Conservation (phyloP, 1,140 invertebrate species). For the Megalonaias nervosa region DNA sequence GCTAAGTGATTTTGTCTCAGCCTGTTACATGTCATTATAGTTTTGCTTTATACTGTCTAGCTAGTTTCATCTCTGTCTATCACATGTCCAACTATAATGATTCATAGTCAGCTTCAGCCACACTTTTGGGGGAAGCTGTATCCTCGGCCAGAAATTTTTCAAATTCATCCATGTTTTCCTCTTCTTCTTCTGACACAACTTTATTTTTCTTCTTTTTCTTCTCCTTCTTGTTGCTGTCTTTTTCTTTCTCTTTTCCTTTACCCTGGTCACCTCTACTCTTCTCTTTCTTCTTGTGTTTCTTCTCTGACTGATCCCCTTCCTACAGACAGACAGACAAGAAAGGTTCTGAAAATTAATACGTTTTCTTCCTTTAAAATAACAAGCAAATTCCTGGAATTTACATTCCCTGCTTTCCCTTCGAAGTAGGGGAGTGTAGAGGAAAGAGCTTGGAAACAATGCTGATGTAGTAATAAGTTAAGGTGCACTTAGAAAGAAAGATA, state of each 20-base stretch:
- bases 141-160: conserved; percentile 77
- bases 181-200: conserved; percentile 69
- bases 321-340: conserved; percentile 55
- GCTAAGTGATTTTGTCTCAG: too few species aligned
- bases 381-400: conserved; percentile 3
- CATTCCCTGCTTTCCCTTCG: background rate
- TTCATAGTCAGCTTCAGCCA: conserved; percentile 47
- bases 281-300: conserved; percentile 69
- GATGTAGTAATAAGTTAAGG: too few species aligned
- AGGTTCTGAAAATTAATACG: background rate
- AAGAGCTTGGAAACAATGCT: too few species aligned
- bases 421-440: background rate
- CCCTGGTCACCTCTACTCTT: conserved; percentile 71
- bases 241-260: conserved; percentile 24
- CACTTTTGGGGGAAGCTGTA: background rate
- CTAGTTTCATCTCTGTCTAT: too few species aligned
- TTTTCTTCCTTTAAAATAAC: background rate
- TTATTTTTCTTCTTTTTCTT: conserved; percentile 73
- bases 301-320: conserved; percentile 74
- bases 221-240: conserved; percentile 61
- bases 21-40: too few species aligned
- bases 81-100: conserved; percentile 33
- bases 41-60: too few species aligned
- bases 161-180: conserved; percentile 72
- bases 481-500: too few species aligned